Evolutionary conservation across 2,113 vertebrate species (phyloP).

Genomic region (Tragelaphus strepsiceros): DNA sequence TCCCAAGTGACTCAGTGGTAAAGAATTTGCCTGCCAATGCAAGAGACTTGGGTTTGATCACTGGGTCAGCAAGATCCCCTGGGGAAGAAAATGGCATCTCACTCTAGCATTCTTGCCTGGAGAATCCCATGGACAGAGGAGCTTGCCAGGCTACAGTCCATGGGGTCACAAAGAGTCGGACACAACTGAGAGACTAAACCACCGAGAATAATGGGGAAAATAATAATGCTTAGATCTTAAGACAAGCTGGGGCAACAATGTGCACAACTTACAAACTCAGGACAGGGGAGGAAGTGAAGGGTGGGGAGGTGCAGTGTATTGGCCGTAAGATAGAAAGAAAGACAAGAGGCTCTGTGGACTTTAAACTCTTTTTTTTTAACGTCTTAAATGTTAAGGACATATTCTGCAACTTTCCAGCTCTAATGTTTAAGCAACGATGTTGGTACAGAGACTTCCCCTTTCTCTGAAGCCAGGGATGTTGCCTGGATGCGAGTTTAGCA

Average conservation of each 20-base stretch:
- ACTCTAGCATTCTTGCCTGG: neutral
- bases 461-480: neutral
- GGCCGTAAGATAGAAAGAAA: constrained; percentile 46
- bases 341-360: neutral
- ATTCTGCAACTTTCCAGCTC: constrained; percentile 35
- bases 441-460: neutral
- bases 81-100: neutral
- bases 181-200: neutral
- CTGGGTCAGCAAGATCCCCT: neutral
- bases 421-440: constrained; percentile 38
- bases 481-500: neutral
- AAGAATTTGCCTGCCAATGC: neutral
- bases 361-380: neutral
- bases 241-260: neutral
- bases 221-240: constrained; percentile 14
- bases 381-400: neutral
- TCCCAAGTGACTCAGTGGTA: neutral
- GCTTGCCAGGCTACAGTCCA: neutral
- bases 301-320: neutral
- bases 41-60: neutral
- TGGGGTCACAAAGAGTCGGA: neutral
- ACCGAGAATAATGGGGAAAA: constrained; percentile 11
- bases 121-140: neutral
- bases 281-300: constrained; percentile 31
- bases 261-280: neutral